Percentiles rank a stretch among this genome's conserved stretches.
phyloP scores from a whole-genome alignment of 2,888 invertebrate species.

The Rhyacophila evoluta region DNA sequence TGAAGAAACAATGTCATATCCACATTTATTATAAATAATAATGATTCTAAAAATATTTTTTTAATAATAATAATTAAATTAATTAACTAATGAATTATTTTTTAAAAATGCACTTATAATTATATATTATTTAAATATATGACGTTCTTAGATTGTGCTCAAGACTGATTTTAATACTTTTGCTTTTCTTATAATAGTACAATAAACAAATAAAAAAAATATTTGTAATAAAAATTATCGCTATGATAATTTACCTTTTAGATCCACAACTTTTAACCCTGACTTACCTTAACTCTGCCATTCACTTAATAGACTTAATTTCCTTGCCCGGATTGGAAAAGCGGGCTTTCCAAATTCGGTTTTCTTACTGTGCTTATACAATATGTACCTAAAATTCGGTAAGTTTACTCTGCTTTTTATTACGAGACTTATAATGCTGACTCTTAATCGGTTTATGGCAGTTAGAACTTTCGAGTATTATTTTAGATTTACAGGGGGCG shows the following conservation, averaged over 20 bases:
- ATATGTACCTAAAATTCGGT: neutral
- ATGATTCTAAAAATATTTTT: too few relatives aligned
- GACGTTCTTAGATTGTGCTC: too few relatives aligned
- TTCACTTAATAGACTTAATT: constrained; percentile 19
- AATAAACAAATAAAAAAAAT: too few relatives aligned
- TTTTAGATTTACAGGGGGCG: neutral
- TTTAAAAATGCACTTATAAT: too few relatives aligned
- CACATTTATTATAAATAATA: too few relatives aligned
- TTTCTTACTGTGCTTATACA: neutral
- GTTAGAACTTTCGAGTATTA: neutral
- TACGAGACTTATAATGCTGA: neutral
- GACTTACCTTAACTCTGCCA: neutral
- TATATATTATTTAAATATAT: too few relatives aligned
- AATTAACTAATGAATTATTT: too few relatives aligned
- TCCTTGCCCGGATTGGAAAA: constrained; percentile 3
- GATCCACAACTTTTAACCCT: neutral
- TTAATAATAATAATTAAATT: too few relatives aligned
- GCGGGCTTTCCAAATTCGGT: neutral
- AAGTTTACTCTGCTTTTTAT: constrained; percentile 14
- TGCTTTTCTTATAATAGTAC: too few relatives aligned
- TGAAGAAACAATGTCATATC: too few relatives aligned
- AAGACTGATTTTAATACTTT: too few relatives aligned
- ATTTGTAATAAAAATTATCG: neutral
- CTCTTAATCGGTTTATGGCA: constrained; percentile 1
- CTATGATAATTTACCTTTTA: neutral